Evolutionary conservation across 1,140 invertebrate species (phyloP), one percentile per base, ranked within the genome.

Genomic region (Bicyclus anynana): DNA sequence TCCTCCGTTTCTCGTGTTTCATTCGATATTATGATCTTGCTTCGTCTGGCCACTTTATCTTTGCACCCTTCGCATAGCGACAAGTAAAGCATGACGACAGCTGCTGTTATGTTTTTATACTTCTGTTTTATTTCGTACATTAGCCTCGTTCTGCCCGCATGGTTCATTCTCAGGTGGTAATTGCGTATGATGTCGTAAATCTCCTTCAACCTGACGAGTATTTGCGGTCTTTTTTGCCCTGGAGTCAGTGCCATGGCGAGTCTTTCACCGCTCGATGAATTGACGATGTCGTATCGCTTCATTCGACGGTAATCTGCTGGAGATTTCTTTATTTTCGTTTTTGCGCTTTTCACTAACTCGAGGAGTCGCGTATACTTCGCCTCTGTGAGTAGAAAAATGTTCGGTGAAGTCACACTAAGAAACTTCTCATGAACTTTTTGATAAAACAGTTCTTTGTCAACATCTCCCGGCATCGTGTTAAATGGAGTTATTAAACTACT

Each of bases 161-260:
- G 71, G 46, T 69, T 74, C 50, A 72, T 56, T 50, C 67, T 71
- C 6, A 77, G 12, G 50, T 77, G 74, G 33, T 65, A 71, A 2
- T 72, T 59, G 0, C 59, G 51, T 55, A 77, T 65, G 55, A 77
- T 70, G 14, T 76, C 74, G 38, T 80, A 80, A 16, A 69, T 74
- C 47, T 80, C 72, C 16, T 75, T 62, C 18, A 66, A 46, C 16
- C 53, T 53, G 7, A 80, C 69, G 14, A 68, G 67, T 58, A 67
- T 64, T 48, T 53, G 60, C 4, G 38, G 37, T 33, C n/a, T n/a
- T n/a, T 61, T 62, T 58, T 69, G 52, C 6, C 58, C 59, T 7
- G 52, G 44, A 12, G 12, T 3, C 5, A 13, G 17, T 6, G 46
- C 53, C 35, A 44, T 62, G 4, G 57, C 50, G 10, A 66, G 49